These are phyloP conservation scores for Griposia aprilina DNA, from an alignment of 2,888 invertebrate species.

Conservation along the genomic window DNA sequence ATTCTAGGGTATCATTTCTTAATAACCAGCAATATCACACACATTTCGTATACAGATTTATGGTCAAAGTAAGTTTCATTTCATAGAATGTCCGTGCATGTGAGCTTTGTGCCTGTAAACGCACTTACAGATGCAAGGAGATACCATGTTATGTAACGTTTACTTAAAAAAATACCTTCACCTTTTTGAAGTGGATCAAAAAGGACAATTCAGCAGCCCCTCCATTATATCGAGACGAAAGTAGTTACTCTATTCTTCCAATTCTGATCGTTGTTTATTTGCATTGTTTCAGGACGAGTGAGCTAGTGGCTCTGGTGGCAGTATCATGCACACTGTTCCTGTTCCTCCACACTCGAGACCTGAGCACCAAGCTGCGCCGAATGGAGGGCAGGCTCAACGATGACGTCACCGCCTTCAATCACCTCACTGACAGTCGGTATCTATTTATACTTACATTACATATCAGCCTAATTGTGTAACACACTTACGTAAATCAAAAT, in stretches of 20 bases:
- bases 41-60: background rate
- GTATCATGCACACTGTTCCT: constrained; percentile 96
- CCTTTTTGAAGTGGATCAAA: background rate
- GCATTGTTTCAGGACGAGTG: constrained; percentile 93
- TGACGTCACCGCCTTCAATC: constrained; percentile 88
- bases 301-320: constrained; percentile 95
- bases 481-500: no score
- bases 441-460: background rate
- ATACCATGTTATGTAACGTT: no score
- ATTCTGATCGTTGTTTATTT: background rate
- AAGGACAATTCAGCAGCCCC: background rate
- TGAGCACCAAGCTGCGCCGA: constrained; percentile 94
- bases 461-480: background rate
- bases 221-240: background rate
- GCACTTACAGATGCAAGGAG: background rate
- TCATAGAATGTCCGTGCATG: background rate
- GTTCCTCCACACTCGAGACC: constrained; percentile 95
- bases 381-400: constrained; percentile 94
- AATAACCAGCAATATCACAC: background rate
- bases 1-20: background rate
- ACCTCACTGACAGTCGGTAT: constrained; percentile 86
- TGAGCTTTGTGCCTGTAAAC: background rate
- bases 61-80: background rate
- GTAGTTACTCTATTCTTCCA: background rate
- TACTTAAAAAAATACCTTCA: background rate